These are phyloP conservation scores for Caprella mutica DNA, from an alignment of 2,888 invertebrate genomes.

Conservation along the genomic window DNA sequence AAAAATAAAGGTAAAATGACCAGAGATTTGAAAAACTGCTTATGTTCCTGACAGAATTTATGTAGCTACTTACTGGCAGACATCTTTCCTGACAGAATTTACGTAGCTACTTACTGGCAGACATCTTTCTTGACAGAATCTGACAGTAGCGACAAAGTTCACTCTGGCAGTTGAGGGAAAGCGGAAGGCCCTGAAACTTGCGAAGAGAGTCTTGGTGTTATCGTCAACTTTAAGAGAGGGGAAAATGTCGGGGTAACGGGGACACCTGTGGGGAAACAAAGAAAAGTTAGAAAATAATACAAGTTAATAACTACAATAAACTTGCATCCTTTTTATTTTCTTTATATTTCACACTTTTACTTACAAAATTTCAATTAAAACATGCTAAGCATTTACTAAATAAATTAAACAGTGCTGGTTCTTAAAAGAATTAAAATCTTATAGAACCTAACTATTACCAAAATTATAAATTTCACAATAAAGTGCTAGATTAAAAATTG, in stretches of 20 bases:
- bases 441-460: no score
- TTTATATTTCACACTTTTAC: no score
- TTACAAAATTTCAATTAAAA: no score
- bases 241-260: conserved; percentile 43
- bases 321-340: no score
- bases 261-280: conserved; percentile 40
- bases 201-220: conserved; percentile 40
- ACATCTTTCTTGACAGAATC: conserved; percentile 44
- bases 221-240: conserved; percentile 41
- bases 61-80: conserved; percentile 39
- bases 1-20: not conserved
- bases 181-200: conserved; percentile 44
- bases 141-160: conserved; percentile 44
- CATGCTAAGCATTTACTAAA: no score
- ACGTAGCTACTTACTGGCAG: conserved; percentile 43
- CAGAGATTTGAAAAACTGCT: not conserved
- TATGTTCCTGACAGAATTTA: not conserved
- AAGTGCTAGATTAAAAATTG: no score
- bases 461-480: no score
- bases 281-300: no score
- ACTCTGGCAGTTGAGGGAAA: conserved; percentile 44
- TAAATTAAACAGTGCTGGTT: no score
- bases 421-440: no score
- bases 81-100: conserved; percentile 44
- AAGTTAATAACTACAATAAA: no score